phyloP scores from a whole-genome alignment of 2,888 invertebrate species.

The Megamerina dolium region DNA sequence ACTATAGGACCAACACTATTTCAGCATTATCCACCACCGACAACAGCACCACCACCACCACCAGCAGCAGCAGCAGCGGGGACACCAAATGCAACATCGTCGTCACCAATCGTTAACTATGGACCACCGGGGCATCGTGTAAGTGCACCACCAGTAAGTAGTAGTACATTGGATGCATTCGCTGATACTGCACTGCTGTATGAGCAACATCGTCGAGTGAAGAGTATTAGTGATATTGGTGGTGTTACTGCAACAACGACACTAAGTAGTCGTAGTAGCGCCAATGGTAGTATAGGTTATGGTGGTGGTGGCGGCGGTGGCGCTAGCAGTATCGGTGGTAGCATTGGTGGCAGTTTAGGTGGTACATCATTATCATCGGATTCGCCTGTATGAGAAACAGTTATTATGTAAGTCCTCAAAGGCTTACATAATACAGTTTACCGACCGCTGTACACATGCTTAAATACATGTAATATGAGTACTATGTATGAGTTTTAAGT shows the following conservation, averaged over 20 bases:
- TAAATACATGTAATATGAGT: neutral
- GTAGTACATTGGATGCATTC: constrained; percentile 24
- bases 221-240: constrained; percentile 49
- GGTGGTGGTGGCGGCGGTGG: constrained; percentile 15
- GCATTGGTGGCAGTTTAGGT: constrained; percentile 15
- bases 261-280: constrained; percentile 17
- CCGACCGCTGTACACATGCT: neutral
- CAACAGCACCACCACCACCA: constrained; percentile 46
- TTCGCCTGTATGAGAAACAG: constrained; percentile 42
- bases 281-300: constrained; percentile 27
- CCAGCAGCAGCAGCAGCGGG: constrained; percentile 23
- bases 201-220: constrained; percentile 46
- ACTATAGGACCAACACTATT: constrained; percentile 39
- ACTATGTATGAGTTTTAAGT: too few relatives aligned
- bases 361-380: constrained; percentile 34
- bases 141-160: constrained; percentile 43
- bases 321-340: constrained; percentile 9
- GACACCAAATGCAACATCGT: constrained; percentile 8
- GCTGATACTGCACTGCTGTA: constrained; percentile 38
- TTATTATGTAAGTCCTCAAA: constrained; percentile 29
- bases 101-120: constrained; percentile 24
- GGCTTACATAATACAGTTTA: neutral
- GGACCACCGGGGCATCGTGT: constrained; percentile 44
- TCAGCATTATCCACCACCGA: constrained; percentile 39
- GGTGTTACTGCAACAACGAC: constrained; percentile 30